Evolutionary conservation across 2,797 vertebrate genomes (phyloP).

Genomic region (Coccyzus lansbergi): DNA sequence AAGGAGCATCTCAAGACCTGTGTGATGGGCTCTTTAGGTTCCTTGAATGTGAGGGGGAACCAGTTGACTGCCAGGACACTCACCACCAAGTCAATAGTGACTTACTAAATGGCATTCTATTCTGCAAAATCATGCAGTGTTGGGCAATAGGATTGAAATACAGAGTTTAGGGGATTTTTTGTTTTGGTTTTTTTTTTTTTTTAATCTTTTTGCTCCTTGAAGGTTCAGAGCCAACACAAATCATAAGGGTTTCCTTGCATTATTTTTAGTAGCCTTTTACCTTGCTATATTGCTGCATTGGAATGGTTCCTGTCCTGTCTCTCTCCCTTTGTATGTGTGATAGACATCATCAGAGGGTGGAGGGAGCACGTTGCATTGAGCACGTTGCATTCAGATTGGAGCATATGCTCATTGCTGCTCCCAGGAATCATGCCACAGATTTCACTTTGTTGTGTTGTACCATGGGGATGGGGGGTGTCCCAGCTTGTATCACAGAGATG

Average conservation of each 20-base stretch:
- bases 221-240: neutral
- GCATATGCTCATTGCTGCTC: neutral
- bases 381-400: neutral
- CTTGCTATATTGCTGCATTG: neutral
- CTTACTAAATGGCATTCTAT: neutral
- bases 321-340: neutral
- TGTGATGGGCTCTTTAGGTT: neutral
- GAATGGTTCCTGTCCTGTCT: neutral
- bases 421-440: neutral
- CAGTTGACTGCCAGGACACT: neutral
- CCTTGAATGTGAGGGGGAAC: neutral
- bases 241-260: neutral
- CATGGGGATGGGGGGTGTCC: neutral
- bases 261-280: neutral
- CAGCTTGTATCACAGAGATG: neutral
- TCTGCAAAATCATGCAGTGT: neutral
- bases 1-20: neutral
- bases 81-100: neutral
- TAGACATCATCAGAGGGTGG: neutral
- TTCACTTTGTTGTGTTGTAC: neutral
- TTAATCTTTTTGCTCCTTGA: accelerated
- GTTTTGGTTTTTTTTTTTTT: too few relatives aligned
- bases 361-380: neutral
- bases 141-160: neutral
- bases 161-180: accelerated